These are phyloP conservation scores for Heliconius ethilla DNA, from an alignment of 2,888 invertebrate species.

Conservation along the genomic window DNA sequence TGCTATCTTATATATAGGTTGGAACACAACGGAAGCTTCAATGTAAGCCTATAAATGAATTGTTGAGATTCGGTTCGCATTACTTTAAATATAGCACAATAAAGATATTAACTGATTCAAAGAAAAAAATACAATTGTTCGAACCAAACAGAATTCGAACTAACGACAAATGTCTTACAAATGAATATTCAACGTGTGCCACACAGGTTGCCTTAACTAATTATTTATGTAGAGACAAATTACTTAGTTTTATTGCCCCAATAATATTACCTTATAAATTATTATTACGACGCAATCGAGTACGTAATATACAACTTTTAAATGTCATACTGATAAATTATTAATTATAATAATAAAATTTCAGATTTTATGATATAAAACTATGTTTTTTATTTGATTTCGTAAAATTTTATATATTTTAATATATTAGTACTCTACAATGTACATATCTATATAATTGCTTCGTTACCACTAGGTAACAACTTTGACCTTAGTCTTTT, in stretches of 20 bases:
- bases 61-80: no score
- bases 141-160: background rate
- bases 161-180: background rate
- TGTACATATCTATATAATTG: background rate
- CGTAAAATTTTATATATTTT: background rate
- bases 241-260: constrained; percentile 12
- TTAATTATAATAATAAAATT: constrained; percentile 5
- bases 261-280: constrained; percentile 21
- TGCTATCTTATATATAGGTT: no score
- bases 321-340: background rate
- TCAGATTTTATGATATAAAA: background rate
- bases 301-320: background rate
- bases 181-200: constrained; percentile 2
- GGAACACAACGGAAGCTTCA: no score
- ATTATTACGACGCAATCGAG: background rate
- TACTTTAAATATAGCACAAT: no score
- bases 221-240: constrained; percentile 14
- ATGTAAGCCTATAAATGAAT: no score
- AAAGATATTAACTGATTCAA: no score
- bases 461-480: no score
- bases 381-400: background rate
- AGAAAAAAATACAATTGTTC: no score
- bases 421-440: background rate
- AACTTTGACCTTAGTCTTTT: background rate
- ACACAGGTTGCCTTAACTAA: background rate